A percentile compares a stretch with the other conserved stretches of the same genome.
Conservation (phyloP, 2,113 vertebrate genomes). For the Chlorodrepanis virens region DNA sequence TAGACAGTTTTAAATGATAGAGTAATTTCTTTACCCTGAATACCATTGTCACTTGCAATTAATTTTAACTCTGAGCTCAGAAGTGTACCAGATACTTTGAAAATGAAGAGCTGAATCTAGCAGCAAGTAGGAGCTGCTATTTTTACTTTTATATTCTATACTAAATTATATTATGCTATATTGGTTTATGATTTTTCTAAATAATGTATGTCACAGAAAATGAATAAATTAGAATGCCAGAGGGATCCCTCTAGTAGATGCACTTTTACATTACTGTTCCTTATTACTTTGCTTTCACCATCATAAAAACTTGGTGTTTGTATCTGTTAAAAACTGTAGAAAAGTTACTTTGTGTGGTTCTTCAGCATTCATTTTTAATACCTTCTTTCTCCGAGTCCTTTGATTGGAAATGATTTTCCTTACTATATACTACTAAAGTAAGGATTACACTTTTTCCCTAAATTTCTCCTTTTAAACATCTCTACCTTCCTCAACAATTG, state of each 20-base stretch:
- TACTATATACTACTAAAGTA: background rate
- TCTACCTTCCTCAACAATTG: background rate
- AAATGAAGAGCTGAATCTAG: background rate
- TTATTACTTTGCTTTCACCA: background rate
- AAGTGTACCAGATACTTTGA: background rate
- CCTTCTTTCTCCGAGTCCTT: background rate
- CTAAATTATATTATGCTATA: background rate
- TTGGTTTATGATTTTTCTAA: background rate
- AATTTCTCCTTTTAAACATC: background rate
- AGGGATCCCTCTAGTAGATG: background rate
- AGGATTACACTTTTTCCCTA: background rate
- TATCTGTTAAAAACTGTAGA: background rate
- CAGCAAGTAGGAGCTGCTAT: background rate
- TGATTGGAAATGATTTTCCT: background rate
- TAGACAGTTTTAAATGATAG: background rate
- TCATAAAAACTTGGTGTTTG: background rate
- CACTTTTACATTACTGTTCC: background rate
- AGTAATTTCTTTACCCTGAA: constrained; percentile 23
- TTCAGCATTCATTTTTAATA: background rate
- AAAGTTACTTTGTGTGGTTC: background rate
- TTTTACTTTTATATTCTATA: background rate
- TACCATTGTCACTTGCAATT: constrained; percentile 24
- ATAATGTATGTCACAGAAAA: background rate
- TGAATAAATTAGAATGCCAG: background rate
- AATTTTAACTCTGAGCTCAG: constrained; percentile 9